Base-by-base conservation (phyloP, 2,888 invertebrate species). In the Drosophila helvetica region DNA sequence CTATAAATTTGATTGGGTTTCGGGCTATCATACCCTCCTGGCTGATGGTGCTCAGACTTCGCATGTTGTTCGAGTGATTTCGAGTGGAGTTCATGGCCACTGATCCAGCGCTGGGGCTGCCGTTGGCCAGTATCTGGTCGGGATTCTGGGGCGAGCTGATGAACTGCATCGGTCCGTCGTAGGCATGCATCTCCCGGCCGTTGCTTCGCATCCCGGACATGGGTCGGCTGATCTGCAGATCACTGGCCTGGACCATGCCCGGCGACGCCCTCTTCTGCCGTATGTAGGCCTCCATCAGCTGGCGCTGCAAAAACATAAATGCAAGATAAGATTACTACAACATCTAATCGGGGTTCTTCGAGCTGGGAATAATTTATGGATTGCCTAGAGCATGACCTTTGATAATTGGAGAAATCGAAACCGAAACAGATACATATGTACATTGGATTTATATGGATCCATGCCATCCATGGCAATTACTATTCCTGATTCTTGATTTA, bases 121-220 rank as follows among this genome's bases (percentile, higher is more conserved):
- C 87, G 55, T 62, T 85, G 69, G 63, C 80, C 25, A 95, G 93
- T 73, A 95, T 94, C 93, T 95, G 95, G 92, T 97, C 96, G 42
- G 96, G 96, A 93, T 96, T 96, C 87, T 96, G 95, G 82, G 95
- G 94, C 46, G 95, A 95, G 94, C 96, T 96, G 86, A 95, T 95
- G 92, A 95, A 97, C 93, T 97, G 96, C 93, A 97, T 94, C 78
- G 97, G 96, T 61, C 97, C 96, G 93, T 97, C 97, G 91, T 97
- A 97, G 25, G 89, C 92, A 59, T 92, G 92, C 52, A 91, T 68
- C 74, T 92, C 92, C 3, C 92, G 89, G 18, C 88, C 87, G 89
- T 92, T 93, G 94, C 96, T 95, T 56, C 96, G 93, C 92, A 96
- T 95, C 78, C 95, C 95, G 80, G 95, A 96, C 89, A 95, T 94